These are phyloP conservation scores for Sebastes trivittatus DNA, from an alignment of 2,797 vertebrate genomes.

Conservation along the genomic window DNA sequence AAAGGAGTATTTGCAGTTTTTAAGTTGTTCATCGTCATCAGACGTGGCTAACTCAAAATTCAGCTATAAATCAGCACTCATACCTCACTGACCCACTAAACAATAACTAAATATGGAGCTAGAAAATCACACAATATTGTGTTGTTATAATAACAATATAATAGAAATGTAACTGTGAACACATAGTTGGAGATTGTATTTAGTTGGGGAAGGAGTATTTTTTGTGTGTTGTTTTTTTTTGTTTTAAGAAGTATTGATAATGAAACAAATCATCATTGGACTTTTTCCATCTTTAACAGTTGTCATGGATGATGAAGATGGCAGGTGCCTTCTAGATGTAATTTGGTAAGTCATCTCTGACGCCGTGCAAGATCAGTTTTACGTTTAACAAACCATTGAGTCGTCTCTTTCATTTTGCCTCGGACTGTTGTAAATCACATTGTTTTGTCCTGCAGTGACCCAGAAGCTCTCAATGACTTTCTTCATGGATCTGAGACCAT, in stretches of 20 bases:
- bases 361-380: not conserved
- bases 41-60: not conserved
- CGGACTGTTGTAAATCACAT: not conserved
- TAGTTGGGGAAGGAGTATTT: fast-evolving
- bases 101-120: not conserved
- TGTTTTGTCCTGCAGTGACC: constrained; percentile 85
- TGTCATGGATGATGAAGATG: constrained; percentile 99
- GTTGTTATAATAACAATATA: not conserved
- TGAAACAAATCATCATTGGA: not conserved
- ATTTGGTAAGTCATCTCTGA: constrained; percentile 91
- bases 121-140: not conserved
- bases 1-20: not conserved
- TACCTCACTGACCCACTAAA: not conserved
- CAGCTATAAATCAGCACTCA: not conserved
- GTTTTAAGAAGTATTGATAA: not conserved
- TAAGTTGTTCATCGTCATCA: not conserved
- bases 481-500: constrained; percentile 97
- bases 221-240: not conserved
- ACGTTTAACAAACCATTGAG: not conserved
- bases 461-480: constrained; percentile 97
- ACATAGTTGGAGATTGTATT: not conserved
- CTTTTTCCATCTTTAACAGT: constrained; percentile 77
- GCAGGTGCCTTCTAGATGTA: constrained; percentile 99
- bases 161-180: not conserved
- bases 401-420: not conserved